These are phyloP conservation scores for Furcifer pardalis DNA, from an alignment of 2,797 vertebrate species.

Conservation along the genomic window DNA sequence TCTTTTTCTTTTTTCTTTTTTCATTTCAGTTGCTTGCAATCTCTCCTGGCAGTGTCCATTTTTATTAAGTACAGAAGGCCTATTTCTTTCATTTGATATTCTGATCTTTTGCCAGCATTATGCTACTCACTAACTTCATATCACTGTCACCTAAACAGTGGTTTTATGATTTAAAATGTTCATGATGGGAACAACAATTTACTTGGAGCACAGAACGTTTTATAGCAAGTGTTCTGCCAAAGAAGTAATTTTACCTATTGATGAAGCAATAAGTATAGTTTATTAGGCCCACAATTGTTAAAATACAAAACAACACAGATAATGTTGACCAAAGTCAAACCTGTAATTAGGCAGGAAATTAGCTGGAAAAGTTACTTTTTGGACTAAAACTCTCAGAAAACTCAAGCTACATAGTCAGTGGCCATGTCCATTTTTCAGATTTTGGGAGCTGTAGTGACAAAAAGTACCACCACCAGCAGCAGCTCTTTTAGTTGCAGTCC, in stretches of 20 bases:
- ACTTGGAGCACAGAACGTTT: neutral
- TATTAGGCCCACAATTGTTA: too few species aligned
- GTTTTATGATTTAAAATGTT: neutral
- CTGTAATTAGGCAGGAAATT: neutral
- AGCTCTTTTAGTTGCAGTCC: neutral
- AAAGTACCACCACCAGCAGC: too few species aligned
- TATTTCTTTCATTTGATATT: slow-evolving; percentile 34
- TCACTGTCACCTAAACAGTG: slow-evolving; percentile 17
- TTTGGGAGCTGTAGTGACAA: too few species aligned
- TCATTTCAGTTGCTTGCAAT: slow-evolving; percentile 7
- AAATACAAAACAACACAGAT: neutral
- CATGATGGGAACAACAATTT: neutral
- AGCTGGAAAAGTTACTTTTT: too few species aligned
- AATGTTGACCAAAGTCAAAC: neutral
- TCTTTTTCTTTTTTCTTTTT: slow-evolving; percentile 14
- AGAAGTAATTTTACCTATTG: neutral
- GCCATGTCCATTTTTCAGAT: too few species aligned
- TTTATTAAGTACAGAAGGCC: slow-evolving; percentile 31
- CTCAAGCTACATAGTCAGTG: too few species aligned
- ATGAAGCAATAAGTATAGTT: too few species aligned
- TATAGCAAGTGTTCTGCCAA: neutral
- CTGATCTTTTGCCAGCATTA: slow-evolving; percentile 42
- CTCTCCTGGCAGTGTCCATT: slow-evolving; percentile 43
- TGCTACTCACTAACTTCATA: slow-evolving; percentile 11
- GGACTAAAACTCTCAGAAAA: too few species aligned